A percentile compares a stretch with the other conserved stretches of the same genome.
These are phyloP conservation scores for Gephyroberyx darwinii DNA, from an alignment of 2,797 vertebrate species.

Conservation along the genomic window DNA sequence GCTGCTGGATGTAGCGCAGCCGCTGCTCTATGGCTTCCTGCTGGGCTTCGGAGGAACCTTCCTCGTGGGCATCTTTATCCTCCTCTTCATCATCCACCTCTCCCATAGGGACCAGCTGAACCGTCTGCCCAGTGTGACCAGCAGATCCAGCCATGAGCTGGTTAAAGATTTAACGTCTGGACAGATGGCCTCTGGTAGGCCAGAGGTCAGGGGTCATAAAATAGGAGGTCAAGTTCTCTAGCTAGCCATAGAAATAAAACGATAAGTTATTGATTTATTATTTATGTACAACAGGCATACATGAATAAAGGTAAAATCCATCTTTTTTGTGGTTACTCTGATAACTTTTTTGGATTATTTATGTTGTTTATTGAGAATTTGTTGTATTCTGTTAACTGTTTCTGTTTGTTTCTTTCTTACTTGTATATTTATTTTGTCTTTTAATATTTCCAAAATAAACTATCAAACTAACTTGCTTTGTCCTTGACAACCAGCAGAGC, in stretches of 20 bases:
- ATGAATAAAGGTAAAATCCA: conserved; percentile 7
- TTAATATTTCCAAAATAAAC: too few relatives aligned
- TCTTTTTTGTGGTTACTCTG: not conserved
- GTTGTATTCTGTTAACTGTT: too few relatives aligned
- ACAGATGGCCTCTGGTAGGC: not conserved
- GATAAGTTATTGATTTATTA: too few relatives aligned
- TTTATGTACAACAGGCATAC: too few relatives aligned
- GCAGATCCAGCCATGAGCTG: not conserved
- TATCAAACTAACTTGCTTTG: too few relatives aligned
- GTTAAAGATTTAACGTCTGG: not conserved
- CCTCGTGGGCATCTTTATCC: conserved; percentile 27
- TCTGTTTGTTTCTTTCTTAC: too few relatives aligned
- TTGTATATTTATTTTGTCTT: too few relatives aligned
- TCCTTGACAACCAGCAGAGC: conserved; percentile 6
- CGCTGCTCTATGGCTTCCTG: conserved; percentile 80
- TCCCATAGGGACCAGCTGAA: conserved; percentile 12
- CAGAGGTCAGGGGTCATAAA: not conserved
- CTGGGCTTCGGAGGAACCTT: conserved; percentile 77
- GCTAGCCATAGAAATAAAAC: conserved; percentile 3
- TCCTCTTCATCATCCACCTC: conserved; percentile 52
- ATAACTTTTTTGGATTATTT: too few relatives aligned
- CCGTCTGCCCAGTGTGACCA: not conserved
- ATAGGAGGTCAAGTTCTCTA: not conserved
- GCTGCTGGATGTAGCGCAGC: conserved; percentile 71
- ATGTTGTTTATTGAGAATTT: too few relatives aligned